Evolutionary conservation across 2,113 vertebrate genomes (phyloP), one percentile per base, ranked within the genome.

Genomic region (Pao palembangensis): DNA sequence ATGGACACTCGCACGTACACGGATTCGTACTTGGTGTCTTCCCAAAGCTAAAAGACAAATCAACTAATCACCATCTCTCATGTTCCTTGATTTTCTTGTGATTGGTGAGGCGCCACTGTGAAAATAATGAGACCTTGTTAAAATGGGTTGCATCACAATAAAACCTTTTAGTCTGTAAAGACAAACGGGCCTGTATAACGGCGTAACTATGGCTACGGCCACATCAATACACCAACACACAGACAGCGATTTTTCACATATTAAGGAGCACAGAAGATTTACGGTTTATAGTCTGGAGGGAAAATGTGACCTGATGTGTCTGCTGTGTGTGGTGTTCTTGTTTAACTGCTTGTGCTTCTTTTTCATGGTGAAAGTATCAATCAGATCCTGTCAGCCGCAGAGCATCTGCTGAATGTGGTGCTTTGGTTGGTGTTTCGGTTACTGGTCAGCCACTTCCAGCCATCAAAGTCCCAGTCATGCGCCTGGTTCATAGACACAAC

Each of bases 141-240:
- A 38, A 38, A 38, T 1, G 34, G 10, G 34, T 1, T 14, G 25
- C 55, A 58, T 51, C 31, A 20, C 38, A 57, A 66, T 46, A 59
- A 42, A 61, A 15, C 41, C 21, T 4, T 23, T 48, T 8, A 18
- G 55, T 44, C 63, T 67, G 46, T 38, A 59, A 63, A 70, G 63
- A 71, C 62, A 12, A 14, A 2, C 2, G 18, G 48, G 51, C 17
- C 34, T 38, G 34, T 38, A 38, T 38, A 38, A 38, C 34, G 34
- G 13, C 34, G 69, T 76, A 64, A 58, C 56, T 55, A 69, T 59
- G 68, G 78, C 58, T 64, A 75, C 65, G 17, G 57, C 58, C 55
- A 38, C 73, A 61, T 68, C 72, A 73, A 16, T 14, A 50, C n/a
- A 59, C n/a, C 12, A 34, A 71, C 65, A 73, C 62, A 64, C 59